Conservation (phyloP, 2,797 vertebrate genomes). For the Sebastes steindachneri region DNA sequence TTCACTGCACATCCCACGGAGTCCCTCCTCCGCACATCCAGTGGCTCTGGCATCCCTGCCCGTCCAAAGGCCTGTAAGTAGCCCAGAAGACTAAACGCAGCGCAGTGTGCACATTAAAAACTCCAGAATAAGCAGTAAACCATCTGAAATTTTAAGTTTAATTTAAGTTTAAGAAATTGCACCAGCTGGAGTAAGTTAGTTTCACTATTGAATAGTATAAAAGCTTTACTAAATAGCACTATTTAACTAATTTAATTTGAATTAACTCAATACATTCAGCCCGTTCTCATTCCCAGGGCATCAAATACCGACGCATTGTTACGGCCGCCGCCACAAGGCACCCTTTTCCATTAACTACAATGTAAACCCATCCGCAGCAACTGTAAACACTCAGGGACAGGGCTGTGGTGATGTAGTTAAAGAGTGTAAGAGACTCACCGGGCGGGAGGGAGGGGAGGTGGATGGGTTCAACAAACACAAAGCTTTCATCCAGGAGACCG, state of each 20-base stretch:
- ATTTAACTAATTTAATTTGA: not conserved
- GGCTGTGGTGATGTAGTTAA: too few relatives aligned
- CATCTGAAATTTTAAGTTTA: not conserved
- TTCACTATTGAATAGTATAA: not conserved
- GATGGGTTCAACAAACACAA: too few relatives aligned
- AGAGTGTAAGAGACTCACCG: too few relatives aligned
- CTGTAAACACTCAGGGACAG: too few relatives aligned
- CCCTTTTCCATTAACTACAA: too few relatives aligned
- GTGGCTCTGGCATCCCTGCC: conserved; percentile 94
- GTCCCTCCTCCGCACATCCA: conserved; percentile 88
- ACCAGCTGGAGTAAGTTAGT: not conserved
- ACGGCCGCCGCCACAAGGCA: too few relatives aligned
- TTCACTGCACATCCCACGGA: conserved; percentile 91
- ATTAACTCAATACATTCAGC: not conserved
- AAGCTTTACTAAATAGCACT: not conserved
- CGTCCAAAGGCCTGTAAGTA: conserved; percentile 91
- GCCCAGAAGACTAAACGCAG: not conserved
- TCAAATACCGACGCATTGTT: too few relatives aligned
- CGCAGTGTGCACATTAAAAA: not conserved
- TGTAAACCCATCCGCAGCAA: too few relatives aligned
- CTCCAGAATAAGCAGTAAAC: not conserved
- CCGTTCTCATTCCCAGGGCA: too few relatives aligned
- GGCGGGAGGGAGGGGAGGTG: too few relatives aligned
- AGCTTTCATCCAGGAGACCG: too few relatives aligned
- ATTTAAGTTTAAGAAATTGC: not conserved